Evolutionary conservation across 2,888 invertebrate genomes (phyloP), one percentile per base, ranked within the genome.

Genomic region (Drosophila pegasa): DNA sequence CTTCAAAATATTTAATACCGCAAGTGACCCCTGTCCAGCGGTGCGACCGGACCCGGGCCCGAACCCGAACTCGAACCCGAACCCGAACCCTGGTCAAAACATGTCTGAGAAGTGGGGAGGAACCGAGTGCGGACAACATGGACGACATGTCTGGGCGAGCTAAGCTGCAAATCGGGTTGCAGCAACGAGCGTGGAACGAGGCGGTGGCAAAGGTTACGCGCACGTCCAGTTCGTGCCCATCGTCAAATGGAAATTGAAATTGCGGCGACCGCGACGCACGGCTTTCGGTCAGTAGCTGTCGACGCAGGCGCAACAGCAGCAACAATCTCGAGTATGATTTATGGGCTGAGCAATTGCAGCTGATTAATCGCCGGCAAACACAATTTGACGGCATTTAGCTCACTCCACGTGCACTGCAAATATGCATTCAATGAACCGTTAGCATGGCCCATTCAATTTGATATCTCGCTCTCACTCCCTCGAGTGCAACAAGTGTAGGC

Each of bases 1-100:
- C 80, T 89, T 90, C 89, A 90, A 78, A 89, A 91, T 90, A 91
- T 90, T 91, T 81, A 88, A 80, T 85, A 91, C 91, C 90, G 76
- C 91, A 90, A 85, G 80, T 90, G 90, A 90, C 91, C 90, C 90
- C 90, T 90, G 91, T 80, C 89, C 90, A 71, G 59, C 74, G 66
- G 56, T 50, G 60, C 48, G 48, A 48, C 48, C 33, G 33, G 33
- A 48, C 48, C 9, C 31, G 31, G 8, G 35, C 50, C 33, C 22
- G 33, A 9, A 48, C 33, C n/a, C 20, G 50, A 18, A 33, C 20
- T 2, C 48, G 45, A 27, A 43, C 51, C 45, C 41, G 10, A 12
- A 20, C 29, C 31, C 33, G 43, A 27, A 20, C 20, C 9, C 41
- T 64, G 80, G 67, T 71, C 77, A 77, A 80, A 80, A 77, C 80